phyloP scores from a whole-genome alignment of 2,797 vertebrate genomes.

The Falco peregrinus region DNA sequence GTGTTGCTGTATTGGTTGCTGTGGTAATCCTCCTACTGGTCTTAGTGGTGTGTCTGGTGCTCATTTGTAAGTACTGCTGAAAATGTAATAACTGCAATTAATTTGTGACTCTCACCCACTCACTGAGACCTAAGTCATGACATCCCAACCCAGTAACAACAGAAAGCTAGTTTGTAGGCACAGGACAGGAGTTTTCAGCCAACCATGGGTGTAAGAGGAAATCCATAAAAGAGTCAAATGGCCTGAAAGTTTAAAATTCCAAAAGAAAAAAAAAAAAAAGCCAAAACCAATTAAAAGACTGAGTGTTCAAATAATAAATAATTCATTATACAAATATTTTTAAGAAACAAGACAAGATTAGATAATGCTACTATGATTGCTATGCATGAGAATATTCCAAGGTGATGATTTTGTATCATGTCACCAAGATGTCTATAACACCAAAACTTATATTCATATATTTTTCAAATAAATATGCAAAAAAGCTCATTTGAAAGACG shows the following conservation, averaged over 20 bases:
- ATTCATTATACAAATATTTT: neutral
- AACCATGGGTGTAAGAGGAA: fast-evolving
- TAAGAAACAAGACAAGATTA: neutral
- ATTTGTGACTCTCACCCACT: neutral
- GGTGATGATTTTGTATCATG: neutral
- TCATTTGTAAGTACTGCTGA: neutral
- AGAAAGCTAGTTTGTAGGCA: neutral
- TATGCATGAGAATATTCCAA: neutral
- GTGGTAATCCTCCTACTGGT: neutral
- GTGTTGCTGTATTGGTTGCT: neutral
- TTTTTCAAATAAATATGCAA: neutral
- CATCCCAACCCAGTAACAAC: neutral
- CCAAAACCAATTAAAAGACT: neutral
- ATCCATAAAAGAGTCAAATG: fast-evolving
- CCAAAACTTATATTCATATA: neutral
- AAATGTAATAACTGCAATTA: neutral
- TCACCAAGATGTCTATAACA: neutral
- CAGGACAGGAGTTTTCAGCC: neutral
- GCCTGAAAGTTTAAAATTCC: neutral
- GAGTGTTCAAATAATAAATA: neutral
- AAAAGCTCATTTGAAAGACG: neutral
- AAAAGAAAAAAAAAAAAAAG: neutral
- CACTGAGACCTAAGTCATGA: neutral
- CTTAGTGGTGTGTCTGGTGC: neutral
- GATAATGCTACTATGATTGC: neutral